A percentile compares a stretch with the other conserved stretches of the same genome.
Evolutionary conservation across 2,113 vertebrate genomes (phyloP).

Genomic region (Indicator maculatus): DNA sequence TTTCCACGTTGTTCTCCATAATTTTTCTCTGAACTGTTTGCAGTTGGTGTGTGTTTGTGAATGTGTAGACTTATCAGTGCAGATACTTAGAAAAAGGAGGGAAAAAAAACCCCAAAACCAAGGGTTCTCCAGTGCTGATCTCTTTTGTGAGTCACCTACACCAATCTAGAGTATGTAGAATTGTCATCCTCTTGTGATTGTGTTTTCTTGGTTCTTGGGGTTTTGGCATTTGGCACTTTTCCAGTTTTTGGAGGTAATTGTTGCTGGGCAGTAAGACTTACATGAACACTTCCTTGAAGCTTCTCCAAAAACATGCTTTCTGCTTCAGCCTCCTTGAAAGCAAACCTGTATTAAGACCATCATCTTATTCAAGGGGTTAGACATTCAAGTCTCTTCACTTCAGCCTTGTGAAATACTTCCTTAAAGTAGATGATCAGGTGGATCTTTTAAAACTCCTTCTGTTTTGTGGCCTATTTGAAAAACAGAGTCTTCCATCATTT

Average conservation of each 20-base stretch:
- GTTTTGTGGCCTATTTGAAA: not conserved
- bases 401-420: not conserved
- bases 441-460: not conserved
- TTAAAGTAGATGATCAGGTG: not conserved
- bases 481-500: not conserved
- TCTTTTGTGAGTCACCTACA: slow-evolving; percentile 11
- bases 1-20: slow-evolving; percentile 53
- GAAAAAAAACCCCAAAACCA: too few relatives aligned
- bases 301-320: not conserved
- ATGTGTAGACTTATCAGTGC: not conserved
- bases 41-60: slow-evolving; percentile 17
- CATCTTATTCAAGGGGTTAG: not conserved
- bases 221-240: not conserved
- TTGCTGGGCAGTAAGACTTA: not conserved
- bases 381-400: not conserved
- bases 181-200: not conserved
- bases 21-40: slow-evolving; percentile 47
- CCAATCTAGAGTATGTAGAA: not conserved
- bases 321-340: not conserved
- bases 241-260: not conserved
- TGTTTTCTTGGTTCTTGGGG: not conserved
- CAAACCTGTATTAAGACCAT: not conserved
- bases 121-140: not conserved
- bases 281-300: not conserved
- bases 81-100: not conserved